These are phyloP conservation scores for Peromyscus nudipes DNA, from an alignment of 2,797 vertebrate species.

Conservation along the genomic window DNA sequence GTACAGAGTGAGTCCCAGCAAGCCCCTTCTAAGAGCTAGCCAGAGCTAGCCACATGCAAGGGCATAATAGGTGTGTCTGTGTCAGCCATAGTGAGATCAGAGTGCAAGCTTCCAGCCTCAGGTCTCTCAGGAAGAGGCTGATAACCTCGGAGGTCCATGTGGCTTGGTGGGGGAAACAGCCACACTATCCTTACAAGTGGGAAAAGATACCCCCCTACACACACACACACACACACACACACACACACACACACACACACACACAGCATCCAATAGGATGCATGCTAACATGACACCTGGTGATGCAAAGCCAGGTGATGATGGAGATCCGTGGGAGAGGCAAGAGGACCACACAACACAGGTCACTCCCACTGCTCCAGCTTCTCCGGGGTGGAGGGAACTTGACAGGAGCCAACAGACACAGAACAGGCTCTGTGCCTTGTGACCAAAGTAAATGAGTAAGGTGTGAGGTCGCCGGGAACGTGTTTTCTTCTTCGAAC, in stretches of 20 bases:
- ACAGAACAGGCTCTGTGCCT: neutral
- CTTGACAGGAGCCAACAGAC: neutral
- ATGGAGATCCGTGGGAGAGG: neutral
- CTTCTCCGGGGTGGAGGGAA: neutral
- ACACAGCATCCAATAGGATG: neutral
- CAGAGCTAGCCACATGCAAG: neutral
- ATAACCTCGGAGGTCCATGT: neutral
- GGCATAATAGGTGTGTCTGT: accelerated
- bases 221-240: accelerated
- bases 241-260: accelerated
- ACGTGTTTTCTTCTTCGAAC: neutral
- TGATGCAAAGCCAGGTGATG: too few relatives aligned
- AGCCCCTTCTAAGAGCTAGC: neutral
- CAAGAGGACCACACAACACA: too few relatives aligned
- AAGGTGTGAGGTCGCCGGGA: neutral
- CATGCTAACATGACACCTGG: accelerated
- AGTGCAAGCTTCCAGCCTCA: neutral
- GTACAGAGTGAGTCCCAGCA: neutral
- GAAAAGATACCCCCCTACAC: neutral
- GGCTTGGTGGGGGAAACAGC: neutral
- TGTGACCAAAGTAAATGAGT: neutral
- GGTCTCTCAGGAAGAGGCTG: neutral
- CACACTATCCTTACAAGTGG: neutral
- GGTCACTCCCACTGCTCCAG: neutral
- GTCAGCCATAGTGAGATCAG: accelerated